Conservation (phyloP, 2,888 invertebrate species). For the Drosophila testacea region DNA sequence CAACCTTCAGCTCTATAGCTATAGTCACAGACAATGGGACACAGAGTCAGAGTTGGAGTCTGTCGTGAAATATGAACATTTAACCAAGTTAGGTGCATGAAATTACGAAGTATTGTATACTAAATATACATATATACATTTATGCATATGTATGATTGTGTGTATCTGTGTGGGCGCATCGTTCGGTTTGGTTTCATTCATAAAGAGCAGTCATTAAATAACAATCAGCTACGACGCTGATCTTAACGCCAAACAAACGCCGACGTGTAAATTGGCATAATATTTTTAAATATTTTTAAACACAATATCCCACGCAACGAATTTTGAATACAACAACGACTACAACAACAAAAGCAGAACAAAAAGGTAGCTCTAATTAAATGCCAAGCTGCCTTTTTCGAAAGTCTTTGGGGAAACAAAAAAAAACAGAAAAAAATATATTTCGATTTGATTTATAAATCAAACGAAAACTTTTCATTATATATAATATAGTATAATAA, state of each 20-base stretch:
- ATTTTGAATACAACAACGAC: constrained; percentile 6
- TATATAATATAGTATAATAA: constrained; percentile 10
- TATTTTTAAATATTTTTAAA: constrained; percentile 62
- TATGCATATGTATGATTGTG: constrained; percentile 5
- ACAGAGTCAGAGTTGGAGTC: constrained; percentile 9
- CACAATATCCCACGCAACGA: constrained; percentile 42
- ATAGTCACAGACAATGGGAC: constrained; percentile 37
- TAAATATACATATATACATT: constrained; percentile 30
- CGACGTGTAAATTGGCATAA: constrained; percentile 72
- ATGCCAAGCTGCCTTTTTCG: constrained; percentile 57
- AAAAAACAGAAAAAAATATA: too few species aligned
- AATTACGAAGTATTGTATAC: constrained; percentile 54
- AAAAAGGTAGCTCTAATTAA: constrained; percentile 72
- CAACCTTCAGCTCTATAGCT: constrained; percentile 51
- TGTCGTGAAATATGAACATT: constrained; percentile 74
- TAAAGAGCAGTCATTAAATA: constrained; percentile 76
- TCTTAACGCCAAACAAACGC: constrained; percentile 75
- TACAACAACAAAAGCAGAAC: constrained; percentile 12
- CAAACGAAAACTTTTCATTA: constrained; percentile 17
- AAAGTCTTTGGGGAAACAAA: constrained; percentile 58
- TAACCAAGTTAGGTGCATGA: constrained; percentile 67
- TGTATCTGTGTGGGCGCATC: constrained; percentile 55
- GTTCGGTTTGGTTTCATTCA: constrained; percentile 66
- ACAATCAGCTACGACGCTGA: constrained; percentile 72
- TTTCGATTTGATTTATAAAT: constrained; percentile 34